Evolutionary conservation across 2,113 vertebrate genomes (phyloP), one percentile per base, ranked within the genome.

Genomic region (Gila orcuttii): DNA sequence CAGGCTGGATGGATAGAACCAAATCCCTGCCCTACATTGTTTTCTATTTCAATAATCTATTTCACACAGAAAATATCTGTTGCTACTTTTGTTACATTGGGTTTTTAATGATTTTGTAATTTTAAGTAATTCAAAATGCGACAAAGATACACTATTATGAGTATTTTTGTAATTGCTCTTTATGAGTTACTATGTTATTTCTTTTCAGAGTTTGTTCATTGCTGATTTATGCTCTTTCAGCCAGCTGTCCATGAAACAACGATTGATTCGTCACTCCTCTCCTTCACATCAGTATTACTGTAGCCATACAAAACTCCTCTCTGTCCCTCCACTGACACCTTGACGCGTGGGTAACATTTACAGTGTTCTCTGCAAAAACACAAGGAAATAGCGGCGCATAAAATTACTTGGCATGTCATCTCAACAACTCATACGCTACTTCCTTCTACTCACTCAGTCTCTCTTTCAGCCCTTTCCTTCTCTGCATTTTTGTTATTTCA

Each of bases 301-400:
- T 79, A 86, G 81, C 84, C 81, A 39, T 84, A 85, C 89, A 90
- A 89, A 87, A 86, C 25, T 50, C 6, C 31, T 45, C n/a, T 55
- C 55, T 85, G 82, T 52, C 84, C 90, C 89, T 71, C 85, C 62
- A 47, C 88, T 66, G 89, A 88, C 91, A 89, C 81, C 1, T 0
- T 0, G 81, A 90, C 90, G 89, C 5, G 3, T 82, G 87, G 87
- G 89, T 91, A 90, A 91, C 90, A 86, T 91, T 91, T 88, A 91
- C 86, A 87, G 86, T 88, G 91, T 91, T 91, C 91, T 93, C 87
- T 90, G 88, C 89, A 90, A 89, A 90, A 93, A 91, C 87, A 91
- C 89, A 90, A 91, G 86, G 90, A 91, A 93, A 93, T 90, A 87
- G 89, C 90, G 90, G 68, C 76, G 91, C 89, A 91, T 93, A 90